These are phyloP conservation scores for Margaritifera margaritifera DNA, from an alignment of 2,888 invertebrate genomes.

Conservation along the genomic window DNA sequence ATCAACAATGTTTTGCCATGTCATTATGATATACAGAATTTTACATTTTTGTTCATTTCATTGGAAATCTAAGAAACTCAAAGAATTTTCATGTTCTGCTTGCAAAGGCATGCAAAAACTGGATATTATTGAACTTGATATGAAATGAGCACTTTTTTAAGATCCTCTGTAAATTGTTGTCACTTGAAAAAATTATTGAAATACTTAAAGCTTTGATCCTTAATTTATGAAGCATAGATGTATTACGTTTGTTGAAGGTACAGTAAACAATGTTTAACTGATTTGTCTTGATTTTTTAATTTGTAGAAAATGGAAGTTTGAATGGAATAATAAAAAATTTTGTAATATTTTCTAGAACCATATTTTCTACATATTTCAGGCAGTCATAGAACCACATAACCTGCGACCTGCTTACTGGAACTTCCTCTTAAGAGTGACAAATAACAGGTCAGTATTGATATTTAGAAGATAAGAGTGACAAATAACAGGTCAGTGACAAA, in stretches of 20 bases:
- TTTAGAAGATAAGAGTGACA: not conserved
- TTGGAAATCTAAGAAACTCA: not conserved
- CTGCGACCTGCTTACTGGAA: slow-evolving; percentile 88
- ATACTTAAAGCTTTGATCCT: too few species aligned
- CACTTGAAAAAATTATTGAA: too few species aligned
- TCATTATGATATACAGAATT: too few species aligned
- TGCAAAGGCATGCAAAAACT: not conserved
- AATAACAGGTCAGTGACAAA: too few species aligned
- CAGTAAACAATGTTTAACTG: not conserved
- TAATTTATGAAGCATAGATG: not conserved
- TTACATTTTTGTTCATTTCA: too few species aligned
- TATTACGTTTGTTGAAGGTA: not conserved
- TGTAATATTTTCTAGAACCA: not conserved
- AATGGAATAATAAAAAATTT: not conserved
- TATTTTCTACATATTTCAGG: slow-evolving; percentile 66
- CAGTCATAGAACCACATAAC: slow-evolving; percentile 85
- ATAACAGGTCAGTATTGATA: slow-evolving; percentile 72
- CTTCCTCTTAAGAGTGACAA: slow-evolving; percentile 84
- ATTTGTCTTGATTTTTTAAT: not conserved
- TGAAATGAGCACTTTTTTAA: too few species aligned
- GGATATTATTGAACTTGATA: too few species aligned
- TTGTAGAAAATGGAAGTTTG: not conserved
- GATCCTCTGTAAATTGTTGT: too few species aligned
- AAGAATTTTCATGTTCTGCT: not conserved
- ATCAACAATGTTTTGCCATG: not conserved